Evolutionary conservation across 2,113 vertebrate genomes (phyloP).

Genomic region (Gobius niger): DNA sequence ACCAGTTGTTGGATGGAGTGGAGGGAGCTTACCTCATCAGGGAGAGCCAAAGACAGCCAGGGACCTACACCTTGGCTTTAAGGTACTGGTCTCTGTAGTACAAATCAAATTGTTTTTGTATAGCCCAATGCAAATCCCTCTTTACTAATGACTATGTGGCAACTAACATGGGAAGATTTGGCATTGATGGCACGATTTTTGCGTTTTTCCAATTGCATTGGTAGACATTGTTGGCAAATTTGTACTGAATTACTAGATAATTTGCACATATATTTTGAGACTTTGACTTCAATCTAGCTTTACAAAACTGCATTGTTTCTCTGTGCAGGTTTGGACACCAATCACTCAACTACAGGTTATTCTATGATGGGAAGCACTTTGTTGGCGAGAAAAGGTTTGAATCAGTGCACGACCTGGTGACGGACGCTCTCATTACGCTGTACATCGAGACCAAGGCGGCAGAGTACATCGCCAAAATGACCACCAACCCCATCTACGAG

Average conservation of each 20-base stretch:
- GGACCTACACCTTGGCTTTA: constrained; percentile 93
- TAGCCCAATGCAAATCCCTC: too few relatives aligned
- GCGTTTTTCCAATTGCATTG: too few relatives aligned
- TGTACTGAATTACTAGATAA: too few relatives aligned
- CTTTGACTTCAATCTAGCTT: background rate
- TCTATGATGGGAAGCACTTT: constrained; percentile 97
- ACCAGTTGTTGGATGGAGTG: constrained; percentile 84
- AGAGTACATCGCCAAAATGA: constrained; percentile 98
- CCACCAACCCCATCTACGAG: constrained; percentile 97
- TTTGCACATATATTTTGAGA: too few relatives aligned
- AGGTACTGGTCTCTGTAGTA: constrained; percentile 75
- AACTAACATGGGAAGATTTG: too few relatives aligned
- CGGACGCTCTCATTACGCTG: constrained; percentile 94
- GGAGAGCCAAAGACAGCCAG: constrained; percentile 95
- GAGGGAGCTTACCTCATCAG: constrained; percentile 96
- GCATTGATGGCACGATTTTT: too few relatives aligned
- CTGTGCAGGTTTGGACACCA: constrained; percentile 88
- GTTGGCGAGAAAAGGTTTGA: constrained; percentile 98
- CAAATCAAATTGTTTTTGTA: too few relatives aligned
- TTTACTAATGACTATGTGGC: too few relatives aligned
- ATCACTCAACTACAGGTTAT: constrained; percentile 95
- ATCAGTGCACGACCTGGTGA: constrained; percentile 95
- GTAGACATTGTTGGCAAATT: too few relatives aligned
- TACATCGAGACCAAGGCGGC: constrained; percentile 98
- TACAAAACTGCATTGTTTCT: constrained; percentile 4